These are phyloP conservation scores for Miltochrista miniata DNA, from an alignment of 2,888 invertebrate genomes.

Conservation along the genomic window DNA sequence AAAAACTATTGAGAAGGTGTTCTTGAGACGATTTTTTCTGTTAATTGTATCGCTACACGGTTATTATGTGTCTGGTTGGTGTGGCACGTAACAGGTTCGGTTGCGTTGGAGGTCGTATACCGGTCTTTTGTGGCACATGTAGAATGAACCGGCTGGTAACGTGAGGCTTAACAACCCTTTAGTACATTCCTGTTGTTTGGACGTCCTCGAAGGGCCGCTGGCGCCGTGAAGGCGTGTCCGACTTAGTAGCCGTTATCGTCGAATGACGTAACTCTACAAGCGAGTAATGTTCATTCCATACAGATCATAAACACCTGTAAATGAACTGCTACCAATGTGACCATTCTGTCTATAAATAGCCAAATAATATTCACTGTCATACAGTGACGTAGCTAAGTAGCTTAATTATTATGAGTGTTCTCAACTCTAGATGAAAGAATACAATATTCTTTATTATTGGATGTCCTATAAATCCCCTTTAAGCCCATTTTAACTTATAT, in stretches of 20 bases:
- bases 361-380: background rate
- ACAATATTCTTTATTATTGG: too few relatives aligned
- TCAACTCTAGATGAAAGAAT: too few relatives aligned
- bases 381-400: too few relatives aligned
- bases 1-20: constrained; percentile 36
- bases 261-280: constrained; percentile 73
- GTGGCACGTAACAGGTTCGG: constrained; percentile 80
- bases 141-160: constrained; percentile 63
- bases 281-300: constrained; percentile 32
- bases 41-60: constrained; percentile 50
- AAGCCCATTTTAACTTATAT: too few relatives aligned
- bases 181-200: constrained; percentile 67
- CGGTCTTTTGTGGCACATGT: constrained; percentile 78
- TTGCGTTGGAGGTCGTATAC: constrained; percentile 79
- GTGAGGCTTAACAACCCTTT: constrained; percentile 59
- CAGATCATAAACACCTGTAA: constrained; percentile 49
- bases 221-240: constrained; percentile 79
- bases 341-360: constrained; percentile 11
- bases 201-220: constrained; percentile 71
- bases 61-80: constrained; percentile 53
- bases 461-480: too few relatives aligned
- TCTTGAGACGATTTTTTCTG: constrained; percentile 42
- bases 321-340: constrained; percentile 7
- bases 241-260: constrained; percentile 66
- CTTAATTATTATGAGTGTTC: too few relatives aligned